Base-by-base conservation (phyloP, 2,888 invertebrate species). In the Chloroclystis v-ata region DNA sequence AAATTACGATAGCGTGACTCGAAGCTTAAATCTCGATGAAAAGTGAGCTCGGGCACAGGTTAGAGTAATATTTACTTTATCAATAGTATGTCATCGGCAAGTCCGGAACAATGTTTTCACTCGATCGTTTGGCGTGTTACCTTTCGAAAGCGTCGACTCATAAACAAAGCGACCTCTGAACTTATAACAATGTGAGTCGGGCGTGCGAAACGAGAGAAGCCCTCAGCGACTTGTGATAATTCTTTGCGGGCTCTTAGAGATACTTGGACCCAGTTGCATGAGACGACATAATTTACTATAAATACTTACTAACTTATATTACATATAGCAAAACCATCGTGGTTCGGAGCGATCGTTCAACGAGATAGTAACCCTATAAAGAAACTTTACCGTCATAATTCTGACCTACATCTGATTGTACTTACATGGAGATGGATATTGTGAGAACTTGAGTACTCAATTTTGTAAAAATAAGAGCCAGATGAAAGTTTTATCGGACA, bases 101-200 rank as follows among this genome's bases (percentile, higher is more conserved):
- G 75, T 70, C 69, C 72, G 70, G 57, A 74, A 66, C 74, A 69
- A 75, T 81, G 80, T 83, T 83, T 86, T 84, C 82, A 79, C 83
- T 80, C 76, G 75, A 57, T 75, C 63, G 69, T 72, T 59, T 68
- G 77, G 71, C 76, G 79, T 81, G 82, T 85, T 85, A 84, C 83
- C 82, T 84, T 85, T 85, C 79, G 78, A 85, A 85, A 84, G 79
- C 77, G 75, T 78, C 71, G 81, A 75, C 74, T 84, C 83, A 82
- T 86, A 86, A 86, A 86, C 85, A 82, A 82, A 78, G 69, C 78
- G 82, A 87, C 81, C 85, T 87, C 69, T 85, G 87, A 87, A 81
- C 86, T 84, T 81, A 82, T 80, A 85, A 83, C 84, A 87, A 84
- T 83, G 82, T 79, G 78, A 82, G 72, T 74, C 78, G 78, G 78